These are phyloP conservation scores for Sericinus montela DNA, from an alignment of 2,888 invertebrate genomes.

Conservation along the genomic window DNA sequence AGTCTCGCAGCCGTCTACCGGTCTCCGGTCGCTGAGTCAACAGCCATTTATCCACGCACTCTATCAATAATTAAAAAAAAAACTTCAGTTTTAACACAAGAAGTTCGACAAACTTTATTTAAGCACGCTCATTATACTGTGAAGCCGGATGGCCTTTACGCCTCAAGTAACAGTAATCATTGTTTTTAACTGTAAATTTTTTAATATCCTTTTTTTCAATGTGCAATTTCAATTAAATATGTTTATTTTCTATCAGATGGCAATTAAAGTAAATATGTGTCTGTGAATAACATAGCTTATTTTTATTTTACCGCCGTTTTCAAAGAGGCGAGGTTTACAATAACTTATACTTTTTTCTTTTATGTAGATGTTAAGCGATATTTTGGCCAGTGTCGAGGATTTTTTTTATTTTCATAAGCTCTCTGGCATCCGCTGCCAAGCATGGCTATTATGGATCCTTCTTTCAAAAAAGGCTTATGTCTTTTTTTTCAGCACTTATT, in stretches of 20 bases:
- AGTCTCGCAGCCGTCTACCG: conserved; percentile 1
- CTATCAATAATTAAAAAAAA: conserved; percentile 2
- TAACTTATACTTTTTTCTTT: too few relatives aligned
- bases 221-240: neutral
- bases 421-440: too few relatives aligned
- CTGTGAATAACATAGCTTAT: too few relatives aligned
- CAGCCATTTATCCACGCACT: conserved; percentile 20
- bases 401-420: too few relatives aligned
- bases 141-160: conserved; percentile 18
- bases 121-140: conserved; percentile 20
- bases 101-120: conserved; percentile 22
- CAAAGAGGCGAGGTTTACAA: too few relatives aligned
- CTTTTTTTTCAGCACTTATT: too few relatives aligned
- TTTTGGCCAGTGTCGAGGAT: too few relatives aligned
- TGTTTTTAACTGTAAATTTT: conserved; percentile 22
- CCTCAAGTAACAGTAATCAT: conserved; percentile 21
- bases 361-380: too few relatives aligned
- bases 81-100: neutral
- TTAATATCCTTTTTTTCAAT: conserved; percentile 1
- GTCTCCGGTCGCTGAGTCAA: conserved; percentile 11
- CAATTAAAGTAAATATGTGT: too few relatives aligned
- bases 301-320: too few relatives aligned
- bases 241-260: neutral
- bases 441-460: too few relatives aligned
- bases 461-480: too few relatives aligned